Base-by-base conservation (phyloP, 2,113 vertebrate species). In the Dipodomys merriami region DNA sequence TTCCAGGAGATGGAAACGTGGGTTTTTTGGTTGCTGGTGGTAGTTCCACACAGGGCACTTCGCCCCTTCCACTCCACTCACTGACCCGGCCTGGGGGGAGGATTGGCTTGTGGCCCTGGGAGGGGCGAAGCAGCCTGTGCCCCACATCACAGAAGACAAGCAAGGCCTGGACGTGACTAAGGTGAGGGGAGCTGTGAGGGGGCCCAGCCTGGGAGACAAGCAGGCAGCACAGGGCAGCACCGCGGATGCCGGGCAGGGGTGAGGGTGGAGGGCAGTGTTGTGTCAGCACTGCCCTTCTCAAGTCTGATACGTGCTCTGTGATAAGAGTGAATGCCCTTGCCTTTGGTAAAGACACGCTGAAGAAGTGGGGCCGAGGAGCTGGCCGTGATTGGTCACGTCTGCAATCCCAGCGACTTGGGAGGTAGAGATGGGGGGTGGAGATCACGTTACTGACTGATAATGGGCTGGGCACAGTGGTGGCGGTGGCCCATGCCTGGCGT, bases 121-220 rank as follows among this genome's bases (percentile, higher is more conserved):
- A 18, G 23, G 1, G n/a, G n/a, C n/a, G n/a, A 6, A 15, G 15
- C 2, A 27, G 5, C 39, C 11, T 0, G 39, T 30, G 20, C 19
- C 22, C 23, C 7, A 81, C 3, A 23, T 33, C 15, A 16, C 19
- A 22, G 8, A 65, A 73, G 72, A 69, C 49, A 62, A 13, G 57
- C 13, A 18, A 57, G 81, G n/a, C 25, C 27, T 0, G 4, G 79
- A 74, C 25, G 49, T 4, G 9, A 35, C n/a, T 0, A 9, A 20
- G 68, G 49, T 0, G 0, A 15, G 49, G 0, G 8, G 23, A 18
- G 7, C 30, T 49, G 23, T 1, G 2, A 5, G 2, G 5, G 62
- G 62, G 53, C 39, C 1, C 1, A 39, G 10, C 74, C 71, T 33
- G 35, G 77, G 35, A 74, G 60, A 44, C 18, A n/a, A n/a, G 7